These are phyloP conservation scores for Hemistola chrysoprasaria DNA, from an alignment of 2,888 invertebrate species.

Conservation along the genomic window DNA sequence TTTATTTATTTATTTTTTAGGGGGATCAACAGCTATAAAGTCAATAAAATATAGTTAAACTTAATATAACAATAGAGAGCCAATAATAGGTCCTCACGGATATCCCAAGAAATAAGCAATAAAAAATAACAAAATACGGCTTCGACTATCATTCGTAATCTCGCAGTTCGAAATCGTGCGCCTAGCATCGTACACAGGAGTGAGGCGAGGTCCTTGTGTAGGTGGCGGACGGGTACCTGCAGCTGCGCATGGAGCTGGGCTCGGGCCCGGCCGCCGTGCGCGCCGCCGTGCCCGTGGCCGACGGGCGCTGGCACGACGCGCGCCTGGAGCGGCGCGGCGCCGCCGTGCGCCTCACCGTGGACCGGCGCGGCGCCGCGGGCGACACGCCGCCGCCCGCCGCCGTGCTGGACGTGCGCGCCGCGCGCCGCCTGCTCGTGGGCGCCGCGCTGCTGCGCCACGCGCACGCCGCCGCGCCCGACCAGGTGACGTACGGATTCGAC, in stretches of 20 bases:
- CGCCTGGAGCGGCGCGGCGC: constrained; percentile 92
- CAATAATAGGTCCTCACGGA: no score
- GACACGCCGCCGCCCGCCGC: constrained; percentile 85
- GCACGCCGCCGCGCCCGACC: constrained; percentile 82
- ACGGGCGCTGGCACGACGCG: constrained; percentile 87
- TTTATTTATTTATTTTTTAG: no score
- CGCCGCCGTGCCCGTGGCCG: constrained; percentile 77
- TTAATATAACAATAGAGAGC: no score
- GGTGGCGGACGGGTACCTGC: constrained; percentile 91
- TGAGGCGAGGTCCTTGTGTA: no score
- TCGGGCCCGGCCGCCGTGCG: constrained; percentile 93
- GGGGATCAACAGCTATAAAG: no score
- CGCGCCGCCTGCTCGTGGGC: constrained; percentile 89
- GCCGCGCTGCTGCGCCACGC: constrained; percentile 91
- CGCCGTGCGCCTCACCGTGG: constrained; percentile 89
- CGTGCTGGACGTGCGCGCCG: constrained; percentile 92
- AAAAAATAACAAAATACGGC: no score
- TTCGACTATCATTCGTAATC: no score
- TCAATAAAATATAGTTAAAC: no score
- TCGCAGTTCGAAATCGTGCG: no score
- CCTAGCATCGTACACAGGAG: no score
- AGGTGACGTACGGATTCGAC: constrained; percentile 91
- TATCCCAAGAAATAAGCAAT: no score
- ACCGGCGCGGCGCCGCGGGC: constrained; percentile 91
- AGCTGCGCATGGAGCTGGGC: constrained; percentile 96